These are phyloP conservation scores for Aramus guarauna DNA, from an alignment of 2,113 vertebrate species.

Conservation along the genomic window DNA sequence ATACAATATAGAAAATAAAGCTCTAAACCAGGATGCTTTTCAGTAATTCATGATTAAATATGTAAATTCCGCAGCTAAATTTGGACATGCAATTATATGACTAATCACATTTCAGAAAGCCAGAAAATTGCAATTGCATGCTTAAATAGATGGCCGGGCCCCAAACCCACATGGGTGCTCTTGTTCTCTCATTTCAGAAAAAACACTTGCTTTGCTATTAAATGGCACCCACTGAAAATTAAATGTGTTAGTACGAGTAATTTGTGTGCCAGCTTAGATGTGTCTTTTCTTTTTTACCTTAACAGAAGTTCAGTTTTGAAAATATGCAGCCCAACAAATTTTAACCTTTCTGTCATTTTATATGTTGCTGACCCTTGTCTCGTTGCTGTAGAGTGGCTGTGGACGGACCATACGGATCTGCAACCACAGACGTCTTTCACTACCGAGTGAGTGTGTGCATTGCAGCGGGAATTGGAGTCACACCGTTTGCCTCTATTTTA, in stretches of 20 bases:
- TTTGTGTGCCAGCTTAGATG: background rate
- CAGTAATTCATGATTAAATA: conserved; percentile 63
- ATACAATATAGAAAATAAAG: conserved; percentile 33
- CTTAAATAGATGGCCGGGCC: conserved; percentile 60
- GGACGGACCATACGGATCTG: conserved; percentile 78
- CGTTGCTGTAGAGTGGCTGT: conserved; percentile 71
- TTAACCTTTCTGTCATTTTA: background rate
- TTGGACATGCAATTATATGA: conserved; percentile 66
- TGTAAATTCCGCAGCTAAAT: conserved; percentile 62
- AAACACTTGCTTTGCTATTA: conserved; percentile 15
- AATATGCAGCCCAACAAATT: background rate
- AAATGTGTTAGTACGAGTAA: background rate
- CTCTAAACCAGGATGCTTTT: conserved; percentile 59
- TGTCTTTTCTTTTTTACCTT: background rate
- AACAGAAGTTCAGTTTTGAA: background rate
- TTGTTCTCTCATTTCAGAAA: conserved; percentile 8
- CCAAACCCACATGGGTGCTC: conserved; percentile 24
- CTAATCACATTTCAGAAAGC: conserved; percentile 68
- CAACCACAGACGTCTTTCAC: conserved; percentile 71
- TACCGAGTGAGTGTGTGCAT: conserved; percentile 77
- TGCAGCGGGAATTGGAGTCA: conserved; percentile 80
- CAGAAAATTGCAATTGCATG: conserved; percentile 66
- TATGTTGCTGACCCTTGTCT: background rate
- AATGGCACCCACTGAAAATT: conserved; percentile 5
- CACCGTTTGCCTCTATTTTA: conserved; percentile 79